Percentiles rank a stretch among this genome's conserved stretches.
Conservation (phyloP, 2,888 invertebrate genomes). For the Rhodophaea formosa region DNA sequence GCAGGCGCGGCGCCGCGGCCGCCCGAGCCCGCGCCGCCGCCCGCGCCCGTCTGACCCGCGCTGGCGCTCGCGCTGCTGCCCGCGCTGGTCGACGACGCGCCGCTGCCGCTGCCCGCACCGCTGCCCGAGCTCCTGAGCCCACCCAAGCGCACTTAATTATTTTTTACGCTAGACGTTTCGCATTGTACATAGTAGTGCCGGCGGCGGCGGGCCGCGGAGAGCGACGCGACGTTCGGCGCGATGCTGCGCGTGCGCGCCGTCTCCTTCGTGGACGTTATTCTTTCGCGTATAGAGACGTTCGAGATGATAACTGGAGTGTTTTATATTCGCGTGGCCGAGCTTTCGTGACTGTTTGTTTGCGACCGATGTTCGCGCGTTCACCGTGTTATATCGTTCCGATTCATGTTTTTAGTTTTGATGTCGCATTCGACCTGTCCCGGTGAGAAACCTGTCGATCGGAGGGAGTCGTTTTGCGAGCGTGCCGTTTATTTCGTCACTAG, state of each 20-base stretch:
- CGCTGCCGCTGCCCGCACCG: conserved; percentile 76
- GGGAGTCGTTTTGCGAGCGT: conserved; percentile 67
- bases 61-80: conserved; percentile 79
- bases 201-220: conserved; percentile 46
- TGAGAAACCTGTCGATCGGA: conserved; percentile 58
- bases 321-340: conserved; percentile 75
- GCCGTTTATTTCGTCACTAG: conserved; percentile 72
- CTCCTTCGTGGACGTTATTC: conserved; percentile 55
- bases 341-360: conserved; percentile 75
- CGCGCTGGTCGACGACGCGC: conserved; percentile 74
- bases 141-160: conserved; percentile 74
- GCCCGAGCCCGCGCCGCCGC: conserved; percentile 90
- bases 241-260: conserved; percentile 50
- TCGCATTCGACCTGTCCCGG: conserved; percentile 56
- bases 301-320: conserved; percentile 69
- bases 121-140: conserved; percentile 78
- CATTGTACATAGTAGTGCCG: conserved; percentile 49
- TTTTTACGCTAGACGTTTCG: conserved; percentile 67
- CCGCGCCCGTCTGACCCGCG: conserved; percentile 83
- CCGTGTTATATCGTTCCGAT: conserved; percentile 59
- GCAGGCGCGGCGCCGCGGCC: conserved; percentile 93
- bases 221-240: conserved; percentile 49
- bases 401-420: conserved; percentile 46
- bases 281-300: conserved; percentile 63
- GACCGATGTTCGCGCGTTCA: conserved; percentile 68